Evolutionary conservation across 2,113 vertebrate species (phyloP), one percentile per base, ranked within the genome.

Genomic region (Nothocercus julius): DNA sequence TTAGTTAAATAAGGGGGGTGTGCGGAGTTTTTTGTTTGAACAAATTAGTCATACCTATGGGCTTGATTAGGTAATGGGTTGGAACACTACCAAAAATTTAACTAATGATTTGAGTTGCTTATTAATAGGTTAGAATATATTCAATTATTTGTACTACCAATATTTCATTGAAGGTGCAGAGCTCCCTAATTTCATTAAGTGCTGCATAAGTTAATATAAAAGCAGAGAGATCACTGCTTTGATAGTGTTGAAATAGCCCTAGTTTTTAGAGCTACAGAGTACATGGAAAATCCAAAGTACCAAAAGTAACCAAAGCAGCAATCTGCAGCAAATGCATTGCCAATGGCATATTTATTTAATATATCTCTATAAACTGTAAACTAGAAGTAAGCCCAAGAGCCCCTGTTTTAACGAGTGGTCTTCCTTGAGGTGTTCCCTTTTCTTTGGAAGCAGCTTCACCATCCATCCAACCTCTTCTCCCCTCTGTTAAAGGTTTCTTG

Each of bases 141-240:
- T 64, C 78, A 90, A 89, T 88, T 94, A 91, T 74, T 78, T 85
- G 38, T 89, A 80, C n/a, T 87, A 73, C 56, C 27, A 34, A 80
- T 96, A 85, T 79, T 95, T 83, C 92, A 79, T 91, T 44, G 56
- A 90, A 88, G 18, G 64, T 82, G 67, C 1, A 3, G 27, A 74
- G 8, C 7, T 74, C 42, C 42, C 82, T 82, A 78, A 90, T 90
- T 75, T 66, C 13, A 72, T 88, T 72, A 89, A 80, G 49, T 47
- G 61, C 9, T 40, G 47, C 53, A 44, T 66, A 74, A 66, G n/a
- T 59, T 86, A 75, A 36, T 51, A 62, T 49, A 61, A 21, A 78
- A 54, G 5, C 18, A 10, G 42, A 63, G 9, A 72, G 5, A 74
- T 90, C 69, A 82, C 1, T 5, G 10, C 53, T 81, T 75, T 64